Conservation (phyloP, 2,113 vertebrate species). For the Vulpes ferrilata region DNA sequence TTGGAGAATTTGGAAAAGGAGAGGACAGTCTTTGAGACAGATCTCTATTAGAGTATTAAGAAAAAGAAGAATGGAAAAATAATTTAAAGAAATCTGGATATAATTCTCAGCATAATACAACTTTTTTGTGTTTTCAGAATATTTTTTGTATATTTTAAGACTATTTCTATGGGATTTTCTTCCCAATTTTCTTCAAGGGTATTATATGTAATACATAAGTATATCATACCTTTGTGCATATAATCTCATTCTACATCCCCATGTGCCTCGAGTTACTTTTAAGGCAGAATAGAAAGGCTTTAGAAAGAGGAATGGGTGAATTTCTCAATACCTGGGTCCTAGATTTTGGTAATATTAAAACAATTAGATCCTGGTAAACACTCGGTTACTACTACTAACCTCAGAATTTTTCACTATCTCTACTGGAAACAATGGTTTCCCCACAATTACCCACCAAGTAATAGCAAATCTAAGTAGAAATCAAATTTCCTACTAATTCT, state of each 20-base stretch:
- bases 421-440: background rate
- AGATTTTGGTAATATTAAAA: background rate
- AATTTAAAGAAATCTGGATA: background rate
- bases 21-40: background rate
- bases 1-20: background rate
- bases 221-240: too few relatives aligned
- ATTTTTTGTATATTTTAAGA: background rate
- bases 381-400: background rate
- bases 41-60: background rate
- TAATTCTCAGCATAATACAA: background rate
- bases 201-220: background rate
- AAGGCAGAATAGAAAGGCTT: background rate
- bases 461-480: background rate
- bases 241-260: background rate
- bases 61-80: background rate
- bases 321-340: background rate
- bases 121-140: background rate
- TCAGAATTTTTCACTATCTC: background rate
- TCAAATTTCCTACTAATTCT: background rate
- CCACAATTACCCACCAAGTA: constrained; percentile 23
- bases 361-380: background rate
- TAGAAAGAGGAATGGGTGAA: background rate
- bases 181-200: background rate
- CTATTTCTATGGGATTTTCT: background rate
- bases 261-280: background rate